phyloP scores from a whole-genome alignment of 2,888 invertebrate species.

The Eustalomyia histrio region DNA sequence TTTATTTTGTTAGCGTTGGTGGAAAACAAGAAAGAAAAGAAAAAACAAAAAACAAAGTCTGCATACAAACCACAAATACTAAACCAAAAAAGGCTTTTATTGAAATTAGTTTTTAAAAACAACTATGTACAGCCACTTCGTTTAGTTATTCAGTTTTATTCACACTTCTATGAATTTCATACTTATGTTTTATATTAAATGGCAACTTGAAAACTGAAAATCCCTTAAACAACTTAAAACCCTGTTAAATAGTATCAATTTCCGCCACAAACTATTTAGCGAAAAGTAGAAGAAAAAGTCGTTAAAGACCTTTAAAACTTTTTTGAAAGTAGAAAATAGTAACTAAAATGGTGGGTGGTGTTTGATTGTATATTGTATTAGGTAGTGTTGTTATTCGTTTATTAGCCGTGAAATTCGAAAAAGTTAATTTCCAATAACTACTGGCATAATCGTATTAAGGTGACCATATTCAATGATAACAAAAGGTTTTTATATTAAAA shows the following conservation, averaged over 20 bases:
- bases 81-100: constrained; percentile 62
- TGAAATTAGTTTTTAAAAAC: constrained; percentile 62
- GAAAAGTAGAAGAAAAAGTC: constrained; percentile 27
- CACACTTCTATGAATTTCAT: background rate
- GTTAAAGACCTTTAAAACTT: constrained; percentile 39
- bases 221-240: constrained; percentile 43
- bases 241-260: constrained; percentile 55
- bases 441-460: background rate
- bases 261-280: constrained; percentile 16
- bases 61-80: constrained; percentile 38
- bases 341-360: background rate
- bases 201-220: constrained; percentile 28
- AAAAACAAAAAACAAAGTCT: background rate
- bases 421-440: constrained; percentile 55
- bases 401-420: constrained; percentile 58
- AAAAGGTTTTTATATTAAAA: no score
- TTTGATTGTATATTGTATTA: background rate
- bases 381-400: constrained; percentile 25
- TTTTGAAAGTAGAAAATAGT: background rate
- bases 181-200: background rate
- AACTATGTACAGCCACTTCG: constrained; percentile 32
- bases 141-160: constrained; percentile 16
- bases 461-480: constrained; percentile 1
- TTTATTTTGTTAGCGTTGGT: background rate
- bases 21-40: background rate